phyloP scores from a whole-genome alignment of 2,888 invertebrate genomes.

The Amblyjoppa fuscipennis region DNA sequence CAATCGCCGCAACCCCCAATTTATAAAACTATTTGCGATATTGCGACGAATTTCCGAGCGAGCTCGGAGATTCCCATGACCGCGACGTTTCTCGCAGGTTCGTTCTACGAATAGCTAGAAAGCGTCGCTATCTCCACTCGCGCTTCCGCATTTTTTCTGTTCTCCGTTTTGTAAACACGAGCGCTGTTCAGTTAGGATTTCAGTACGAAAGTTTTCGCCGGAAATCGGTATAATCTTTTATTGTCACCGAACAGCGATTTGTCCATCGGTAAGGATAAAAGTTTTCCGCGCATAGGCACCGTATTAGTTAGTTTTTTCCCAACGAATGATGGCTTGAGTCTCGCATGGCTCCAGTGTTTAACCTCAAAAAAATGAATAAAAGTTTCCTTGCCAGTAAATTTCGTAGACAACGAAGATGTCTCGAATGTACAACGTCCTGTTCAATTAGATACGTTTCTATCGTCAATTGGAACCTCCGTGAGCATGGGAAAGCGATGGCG shows the following conservation, averaged over 20 bases:
- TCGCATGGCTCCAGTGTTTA: constrained; percentile 6
- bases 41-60: neutral
- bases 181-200: neutral
- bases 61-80: neutral
- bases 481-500: constrained; percentile 83
- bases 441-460: constrained; percentile 60
- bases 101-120: neutral
- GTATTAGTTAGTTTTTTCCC: no score
- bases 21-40: neutral
- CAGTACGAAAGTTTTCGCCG: no score
- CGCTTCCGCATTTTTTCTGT: neutral
- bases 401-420: constrained; percentile 48
- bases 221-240: neutral
- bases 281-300: neutral
- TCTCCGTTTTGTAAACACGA: neutral
- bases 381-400: neutral
- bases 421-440: constrained; percentile 40
- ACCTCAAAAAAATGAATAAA: constrained; percentile 36
- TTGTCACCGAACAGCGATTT: neutral
- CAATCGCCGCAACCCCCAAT: neutral
- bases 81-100: neutral
- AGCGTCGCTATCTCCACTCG: neutral
- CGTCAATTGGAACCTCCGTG: constrained; percentile 20
- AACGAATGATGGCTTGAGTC: neutral
- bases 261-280: neutral